These are phyloP conservation scores for Macrophya annulata DNA, from an alignment of 2,888 invertebrate species.

Conservation along the genomic window DNA sequence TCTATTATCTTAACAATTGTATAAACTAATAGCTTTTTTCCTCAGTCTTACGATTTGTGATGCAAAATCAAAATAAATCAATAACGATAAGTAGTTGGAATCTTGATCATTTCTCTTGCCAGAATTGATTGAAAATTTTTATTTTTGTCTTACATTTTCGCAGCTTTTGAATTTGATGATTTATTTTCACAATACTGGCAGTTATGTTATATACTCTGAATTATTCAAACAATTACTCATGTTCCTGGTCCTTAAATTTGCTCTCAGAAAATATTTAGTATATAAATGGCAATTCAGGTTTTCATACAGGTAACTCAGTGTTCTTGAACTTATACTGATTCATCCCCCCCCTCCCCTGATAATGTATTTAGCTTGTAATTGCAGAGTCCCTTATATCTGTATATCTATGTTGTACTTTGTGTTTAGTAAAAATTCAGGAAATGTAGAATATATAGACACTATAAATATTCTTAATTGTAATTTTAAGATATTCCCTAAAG, in stretches of 20 bases:
- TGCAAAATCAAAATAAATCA: background rate
- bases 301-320: conserved; percentile 36
- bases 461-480: conserved; percentile 42
- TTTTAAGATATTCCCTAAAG: conserved; percentile 32
- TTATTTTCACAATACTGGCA: conserved; percentile 19
- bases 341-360: background rate
- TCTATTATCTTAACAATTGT: background rate
- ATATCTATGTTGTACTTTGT: conserved; percentile 53
- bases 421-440: conserved; percentile 52
- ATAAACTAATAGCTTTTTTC: background rate
- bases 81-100: conserved; percentile 8
- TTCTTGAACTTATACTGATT: conserved; percentile 38
- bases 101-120: background rate
- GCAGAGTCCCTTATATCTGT: conserved; percentile 30
- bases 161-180: background rate
- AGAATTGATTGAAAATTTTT: conserved; percentile 7
- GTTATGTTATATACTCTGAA: background rate
- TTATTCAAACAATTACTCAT: background rate
- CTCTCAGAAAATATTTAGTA: conserved; percentile 29
- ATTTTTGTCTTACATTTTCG: background rate
- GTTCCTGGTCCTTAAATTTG: conserved; percentile 7
- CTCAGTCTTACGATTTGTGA: background rate
- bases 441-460: conserved; percentile 36
- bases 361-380: conserved; percentile 42
- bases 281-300: conserved; percentile 2